Conservation (phyloP, 1,140 invertebrate species). For the Drosophila guanche region DNA sequence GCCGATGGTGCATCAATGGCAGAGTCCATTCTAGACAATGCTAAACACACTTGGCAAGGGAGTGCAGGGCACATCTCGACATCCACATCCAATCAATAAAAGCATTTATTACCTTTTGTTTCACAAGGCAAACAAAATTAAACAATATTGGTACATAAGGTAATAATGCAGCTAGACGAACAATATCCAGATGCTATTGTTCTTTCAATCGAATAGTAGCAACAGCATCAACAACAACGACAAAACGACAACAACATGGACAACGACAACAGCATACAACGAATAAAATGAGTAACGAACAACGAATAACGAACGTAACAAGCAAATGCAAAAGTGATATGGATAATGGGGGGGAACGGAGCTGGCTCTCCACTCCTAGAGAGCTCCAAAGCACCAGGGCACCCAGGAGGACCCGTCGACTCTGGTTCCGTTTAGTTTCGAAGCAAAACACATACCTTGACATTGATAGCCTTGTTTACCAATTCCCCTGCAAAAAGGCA, state of each 20-base stretch:
- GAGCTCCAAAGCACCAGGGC: conserved; percentile 43
- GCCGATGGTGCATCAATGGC: conserved; percentile 12
- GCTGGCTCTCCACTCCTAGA: conserved; percentile 38
- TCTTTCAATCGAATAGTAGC: conserved; percentile 32
- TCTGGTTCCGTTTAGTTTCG: conserved; percentile 63
- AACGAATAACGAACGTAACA: conserved; percentile 66
- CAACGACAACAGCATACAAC: conserved; percentile 63
- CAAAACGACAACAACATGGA: conserved; percentile 33
- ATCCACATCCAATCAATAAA: too few species aligned
- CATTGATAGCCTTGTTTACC: conserved; percentile 99
- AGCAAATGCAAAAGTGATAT: conserved; percentile 78
- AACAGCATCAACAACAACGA: conserved; percentile 56
- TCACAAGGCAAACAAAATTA: conserved; percentile 4
- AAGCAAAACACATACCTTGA: conserved; percentile 92
- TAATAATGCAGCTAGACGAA: conserved; percentile 26
- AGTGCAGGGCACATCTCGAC: too few species aligned
- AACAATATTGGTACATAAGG: conserved; percentile 8
- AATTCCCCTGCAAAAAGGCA: conserved; percentile 94
- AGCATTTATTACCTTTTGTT: not conserved
- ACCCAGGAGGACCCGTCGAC: conserved; percentile 5
- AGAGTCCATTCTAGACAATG: conserved; percentile 23
- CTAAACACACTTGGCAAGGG: conserved; percentile 10
- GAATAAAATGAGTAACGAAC: conserved; percentile 50
- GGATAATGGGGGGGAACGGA: conserved; percentile 30
- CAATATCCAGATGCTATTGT: conserved; percentile 22